phyloP scores from a whole-genome alignment of 2,888 invertebrate genomes.

The Artemia sp. region DNA sequence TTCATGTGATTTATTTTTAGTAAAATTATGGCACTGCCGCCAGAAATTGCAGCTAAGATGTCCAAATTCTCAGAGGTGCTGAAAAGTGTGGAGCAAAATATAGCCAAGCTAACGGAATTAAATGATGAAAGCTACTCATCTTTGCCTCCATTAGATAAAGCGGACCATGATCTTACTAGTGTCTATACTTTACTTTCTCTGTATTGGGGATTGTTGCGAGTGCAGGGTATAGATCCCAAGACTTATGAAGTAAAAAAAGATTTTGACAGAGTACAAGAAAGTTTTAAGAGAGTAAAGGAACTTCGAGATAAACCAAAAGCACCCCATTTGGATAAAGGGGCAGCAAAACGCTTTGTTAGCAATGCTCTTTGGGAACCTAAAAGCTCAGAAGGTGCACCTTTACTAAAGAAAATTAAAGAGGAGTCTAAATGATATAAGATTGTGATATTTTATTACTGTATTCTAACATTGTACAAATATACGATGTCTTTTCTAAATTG shows the following conservation, averaged over 20 bases:
- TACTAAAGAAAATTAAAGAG: no score
- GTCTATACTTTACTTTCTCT: constrained; percentile 4
- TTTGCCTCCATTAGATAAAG: neutral
- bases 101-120: neutral
- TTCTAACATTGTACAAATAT: no score
- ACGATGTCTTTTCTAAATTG: no score
- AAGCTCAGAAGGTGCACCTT: neutral
- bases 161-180: constrained; percentile 1
- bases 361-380: constrained; percentile 2
- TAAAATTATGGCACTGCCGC: neutral
- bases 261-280: constrained; percentile 4
- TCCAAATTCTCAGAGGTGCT: neutral
- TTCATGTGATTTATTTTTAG: no score
- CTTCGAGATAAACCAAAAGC: constrained; percentile 1
- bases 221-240: neutral
- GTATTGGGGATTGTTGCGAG: constrained; percentile 1
- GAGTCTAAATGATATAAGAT: no score
- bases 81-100: neutral
- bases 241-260: constrained; percentile 9
- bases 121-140: neutral
- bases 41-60: neutral
- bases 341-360: neutral
- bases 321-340: neutral
- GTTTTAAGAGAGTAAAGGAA: neutral
- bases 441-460: no score